These are phyloP conservation scores for Spatulosminthurus flaviceps DNA, from an alignment of 2,888 invertebrate genomes.

Conservation along the genomic window DNA sequence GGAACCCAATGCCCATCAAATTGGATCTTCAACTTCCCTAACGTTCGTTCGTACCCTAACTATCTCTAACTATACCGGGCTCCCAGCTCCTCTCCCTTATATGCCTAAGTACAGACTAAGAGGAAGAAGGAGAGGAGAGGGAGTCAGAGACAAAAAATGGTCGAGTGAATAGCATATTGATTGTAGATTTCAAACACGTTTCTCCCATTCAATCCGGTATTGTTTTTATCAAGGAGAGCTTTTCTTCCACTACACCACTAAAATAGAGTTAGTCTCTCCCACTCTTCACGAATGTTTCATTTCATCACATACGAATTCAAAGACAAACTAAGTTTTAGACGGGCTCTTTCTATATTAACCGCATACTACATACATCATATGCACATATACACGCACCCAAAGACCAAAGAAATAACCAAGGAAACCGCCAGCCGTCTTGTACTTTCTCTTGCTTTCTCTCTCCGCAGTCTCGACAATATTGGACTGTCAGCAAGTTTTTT, in stretches of 20 bases:
- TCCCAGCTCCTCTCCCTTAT: too few relatives aligned
- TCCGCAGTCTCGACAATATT: constrained; percentile 22
- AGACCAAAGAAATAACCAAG: too few relatives aligned
- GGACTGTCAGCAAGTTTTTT: constrained; percentile 44
- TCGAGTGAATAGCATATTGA: constrained; percentile 43
- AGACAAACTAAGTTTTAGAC: constrained; percentile 35
- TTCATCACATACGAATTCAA: constrained; percentile 42
- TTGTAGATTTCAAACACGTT: constrained; percentile 57
- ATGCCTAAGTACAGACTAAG: not conserved
- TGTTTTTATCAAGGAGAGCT: constrained; percentile 51
- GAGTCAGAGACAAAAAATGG: constrained; percentile 11
- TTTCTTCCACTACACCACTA: constrained; percentile 32
- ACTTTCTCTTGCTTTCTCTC: constrained; percentile 5
- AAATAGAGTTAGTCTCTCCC: constrained; percentile 35
- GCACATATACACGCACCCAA: not conserved
- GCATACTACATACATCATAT: too few relatives aligned
- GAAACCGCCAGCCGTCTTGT: constrained; percentile 7
- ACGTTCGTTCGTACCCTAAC: not conserved
- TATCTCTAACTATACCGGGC: too few relatives aligned
- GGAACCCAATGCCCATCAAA: not conserved
- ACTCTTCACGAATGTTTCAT: constrained; percentile 24
- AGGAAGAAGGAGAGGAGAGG: not conserved
- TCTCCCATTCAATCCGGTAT: constrained; percentile 53
- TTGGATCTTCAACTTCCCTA: not conserved
- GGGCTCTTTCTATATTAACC: too few relatives aligned